Percentiles rank a stretch among this genome's conserved stretches.
Conservation (phyloP, 2,888 invertebrate genomes). For the Volucella inflata region DNA sequence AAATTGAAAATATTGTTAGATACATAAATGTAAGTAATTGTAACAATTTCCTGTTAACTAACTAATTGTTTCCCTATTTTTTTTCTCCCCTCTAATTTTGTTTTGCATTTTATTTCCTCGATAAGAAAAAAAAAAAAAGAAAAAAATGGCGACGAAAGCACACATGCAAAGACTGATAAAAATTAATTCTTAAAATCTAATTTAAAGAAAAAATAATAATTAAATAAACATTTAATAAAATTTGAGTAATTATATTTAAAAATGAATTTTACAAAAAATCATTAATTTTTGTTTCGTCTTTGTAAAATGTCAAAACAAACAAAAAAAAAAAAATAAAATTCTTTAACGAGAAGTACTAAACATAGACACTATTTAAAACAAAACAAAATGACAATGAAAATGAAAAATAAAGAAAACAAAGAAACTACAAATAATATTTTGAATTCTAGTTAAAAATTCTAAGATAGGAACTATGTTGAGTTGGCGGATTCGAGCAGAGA, state of each 20-base stretch:
- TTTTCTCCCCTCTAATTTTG: neutral
- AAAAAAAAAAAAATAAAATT: conserved; percentile 69
- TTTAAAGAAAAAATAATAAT: conserved; percentile 44
- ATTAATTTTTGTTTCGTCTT: conserved; percentile 76
- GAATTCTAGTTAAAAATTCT: conserved; percentile 68
- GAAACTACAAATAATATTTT: conserved; percentile 69
- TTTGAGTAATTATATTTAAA: conserved; percentile 44
- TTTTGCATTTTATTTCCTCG: conserved; percentile 44
- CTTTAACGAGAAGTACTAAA: conserved; percentile 53
- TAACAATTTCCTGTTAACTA: conserved; percentile 45
- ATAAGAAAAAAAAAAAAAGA: conserved; percentile 21
- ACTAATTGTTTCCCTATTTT: conserved; percentile 7
- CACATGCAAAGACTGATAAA: conserved; percentile 78
- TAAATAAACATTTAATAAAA: conserved; percentile 21
- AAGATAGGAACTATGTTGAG: conserved; percentile 65
- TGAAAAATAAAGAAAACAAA: conserved; percentile 40
- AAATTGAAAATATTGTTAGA: neutral
- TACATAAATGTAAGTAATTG: conserved; percentile 19
- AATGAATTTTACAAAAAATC: conserved; percentile 37
- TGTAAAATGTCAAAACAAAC: conserved; percentile 75
- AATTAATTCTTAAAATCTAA: conserved; percentile 65
- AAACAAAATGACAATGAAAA: conserved; percentile 63
- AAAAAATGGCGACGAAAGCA: conserved; percentile 74
- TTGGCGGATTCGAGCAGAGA: conserved; percentile 48
- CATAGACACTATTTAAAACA: conserved; percentile 67